A percentile compares a stretch with the other conserved stretches of the same genome.
phyloP scores from a whole-genome alignment of 2,113 vertebrate species.

The Myotis lucifugus region DNA sequence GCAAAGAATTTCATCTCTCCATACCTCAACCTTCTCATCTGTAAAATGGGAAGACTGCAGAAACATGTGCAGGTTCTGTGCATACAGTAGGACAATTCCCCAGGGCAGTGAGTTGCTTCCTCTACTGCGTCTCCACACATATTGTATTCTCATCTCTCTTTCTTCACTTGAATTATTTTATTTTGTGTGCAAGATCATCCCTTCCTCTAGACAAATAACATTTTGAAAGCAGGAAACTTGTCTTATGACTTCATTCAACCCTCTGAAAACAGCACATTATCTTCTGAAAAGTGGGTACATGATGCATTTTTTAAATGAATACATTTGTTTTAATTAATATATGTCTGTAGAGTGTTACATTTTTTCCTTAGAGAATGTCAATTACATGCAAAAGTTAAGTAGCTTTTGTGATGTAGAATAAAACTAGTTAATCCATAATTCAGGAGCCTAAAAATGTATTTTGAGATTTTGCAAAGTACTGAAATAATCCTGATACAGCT shows the following conservation, averaged over 20 bases:
- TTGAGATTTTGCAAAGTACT: neutral
- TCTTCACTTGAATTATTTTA: neutral
- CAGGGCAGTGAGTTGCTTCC: too few relatives aligned
- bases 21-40: neutral
- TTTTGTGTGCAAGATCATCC: neutral
- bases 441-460: neutral
- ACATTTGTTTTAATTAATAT: neutral
- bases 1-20: neutral
- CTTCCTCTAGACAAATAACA: neutral
- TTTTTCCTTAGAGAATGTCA: neutral
- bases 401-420: neutral
- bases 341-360: neutral
- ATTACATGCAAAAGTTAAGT: neutral
- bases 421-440: neutral
- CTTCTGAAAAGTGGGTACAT: neutral
- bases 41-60: neutral
- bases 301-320: neutral
- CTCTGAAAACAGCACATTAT: neutral
- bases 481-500: neutral
- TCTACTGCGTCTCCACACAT: neutral
- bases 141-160: neutral
- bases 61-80: rapidly evolving
- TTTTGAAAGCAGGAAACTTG: neutral
- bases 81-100: neutral
- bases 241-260: neutral